Base-by-base conservation (phyloP, 2,113 vertebrate species). In the Larimichthys polyactis region DNA sequence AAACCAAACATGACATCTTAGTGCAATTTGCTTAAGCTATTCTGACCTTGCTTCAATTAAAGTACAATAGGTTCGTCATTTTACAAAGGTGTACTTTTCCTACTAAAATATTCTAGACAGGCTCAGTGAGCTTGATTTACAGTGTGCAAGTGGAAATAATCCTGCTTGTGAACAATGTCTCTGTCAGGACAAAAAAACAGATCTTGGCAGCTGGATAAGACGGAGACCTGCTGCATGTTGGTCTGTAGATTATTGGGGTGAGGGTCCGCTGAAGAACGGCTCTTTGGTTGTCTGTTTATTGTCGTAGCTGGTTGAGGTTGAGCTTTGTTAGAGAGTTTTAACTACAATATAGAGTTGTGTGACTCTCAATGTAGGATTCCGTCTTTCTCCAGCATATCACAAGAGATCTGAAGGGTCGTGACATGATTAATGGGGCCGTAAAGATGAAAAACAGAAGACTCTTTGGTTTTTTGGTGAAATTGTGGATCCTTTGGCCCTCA, bases 181-280 rank as follows among this genome's bases (percentile, higher is more conserved):
- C 63, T 24, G 55, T 49, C 51, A 19, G 70, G 73, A 78, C 71
- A 68, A 71, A 88, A 87, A 75, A 65, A 79, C 75, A 73, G 62
- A 74, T 81, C 75, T 90, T 91, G 89, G 91, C 84, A 87, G 40
- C 2, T 48, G 72, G 64, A 79, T 86, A 15, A 85, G 81, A 87
- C 62, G 68, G 81, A 82, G 78, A 78, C 69, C 79, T 71, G 55
- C 52, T 66, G 54, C 66, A 59, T n/a, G 62, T 57, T 51, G 73
- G 71, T 79, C 75, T 77, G 70, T 54, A 66, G 66, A n/a, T 81
- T 76, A 40, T 75, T 59, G 36, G 76, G 63, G 51, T 19, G 24
- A 74, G 81, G 83, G 80, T 91, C 82, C 84, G 12, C 32, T 57
- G 51, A 76, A 87, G 81, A 81, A 65, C n/a, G 27, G 51, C 51